These are phyloP conservation scores for Anolis apletophallus DNA, from an alignment of 2,797 vertebrate genomes.

Conservation along the genomic window DNA sequence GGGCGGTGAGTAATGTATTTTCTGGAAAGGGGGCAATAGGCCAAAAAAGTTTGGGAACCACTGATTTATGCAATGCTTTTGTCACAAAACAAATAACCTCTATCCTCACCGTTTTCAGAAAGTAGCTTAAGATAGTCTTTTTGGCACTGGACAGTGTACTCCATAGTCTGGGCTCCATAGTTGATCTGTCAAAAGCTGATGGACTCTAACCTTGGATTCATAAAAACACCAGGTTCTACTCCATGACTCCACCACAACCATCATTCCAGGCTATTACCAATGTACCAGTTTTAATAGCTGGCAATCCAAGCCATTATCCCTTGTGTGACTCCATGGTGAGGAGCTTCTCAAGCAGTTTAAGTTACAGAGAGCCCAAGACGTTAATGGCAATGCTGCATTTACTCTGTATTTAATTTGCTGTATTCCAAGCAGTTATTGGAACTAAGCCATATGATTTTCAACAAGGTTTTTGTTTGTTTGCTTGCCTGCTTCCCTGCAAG, in stretches of 20 bases:
- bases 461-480: neutral
- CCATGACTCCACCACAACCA: neutral
- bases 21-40: too few species aligned
- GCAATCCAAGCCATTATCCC: neutral
- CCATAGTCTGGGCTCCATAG: too few species aligned
- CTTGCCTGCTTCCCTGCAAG: neutral
- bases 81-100: neutral
- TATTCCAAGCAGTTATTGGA: neutral
- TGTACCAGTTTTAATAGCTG: neutral
- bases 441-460: neutral
- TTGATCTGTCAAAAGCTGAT: neutral
- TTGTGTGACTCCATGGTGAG: neutral
- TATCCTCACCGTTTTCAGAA: neutral
- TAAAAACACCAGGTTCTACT: neutral
- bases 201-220: neutral
- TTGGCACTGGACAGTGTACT: too few species aligned
- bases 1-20: too few species aligned
- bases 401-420: neutral
- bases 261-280: neutral
- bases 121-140: neutral
- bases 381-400: neutral
- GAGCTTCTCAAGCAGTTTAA: neutral
- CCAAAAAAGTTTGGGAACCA: too few species aligned
- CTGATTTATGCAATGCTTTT: too few species aligned
- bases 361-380: too few species aligned